phyloP scores from a whole-genome alignment of 2,113 vertebrate species.

The Scatophagus argus region DNA sequence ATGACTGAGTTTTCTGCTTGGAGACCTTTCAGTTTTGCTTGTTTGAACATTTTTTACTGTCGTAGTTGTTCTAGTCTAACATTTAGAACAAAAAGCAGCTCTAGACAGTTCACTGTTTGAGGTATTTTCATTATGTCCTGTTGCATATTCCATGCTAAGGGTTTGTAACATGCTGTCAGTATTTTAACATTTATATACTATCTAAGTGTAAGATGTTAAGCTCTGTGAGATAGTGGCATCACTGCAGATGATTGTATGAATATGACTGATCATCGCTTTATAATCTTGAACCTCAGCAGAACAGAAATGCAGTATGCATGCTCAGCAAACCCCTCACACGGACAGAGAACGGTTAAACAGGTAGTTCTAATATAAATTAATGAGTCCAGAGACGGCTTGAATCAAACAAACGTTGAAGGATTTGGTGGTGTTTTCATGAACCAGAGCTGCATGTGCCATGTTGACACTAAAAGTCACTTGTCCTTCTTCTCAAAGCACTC shows the following conservation, averaged over 20 bases:
- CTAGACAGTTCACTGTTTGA: background rate
- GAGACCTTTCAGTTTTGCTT: conserved; percentile 12
- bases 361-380: conserved; percentile 24
- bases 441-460: conserved; percentile 11
- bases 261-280: background rate
- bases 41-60: conserved; percentile 27
- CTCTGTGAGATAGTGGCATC: background rate
- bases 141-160: background rate
- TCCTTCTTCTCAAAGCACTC: conserved; percentile 48
- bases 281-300: conserved; percentile 4
- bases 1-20: background rate
- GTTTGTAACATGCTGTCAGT: background rate
- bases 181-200: background rate
- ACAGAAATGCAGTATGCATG: background rate
- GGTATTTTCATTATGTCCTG: background rate
- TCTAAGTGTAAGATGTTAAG: background rate
- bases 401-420: conserved; percentile 45
- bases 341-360: conserved; percentile 24
- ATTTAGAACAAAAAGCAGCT: conserved; percentile 20
- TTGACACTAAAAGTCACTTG: conserved; percentile 58
- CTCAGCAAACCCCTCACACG: conserved; percentile 20
- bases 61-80: background rate
- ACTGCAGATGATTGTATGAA: background rate
- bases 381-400: background rate
- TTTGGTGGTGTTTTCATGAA: conserved; percentile 42